Evolutionary conservation across 2,888 invertebrate species (phyloP).

Genomic region (Diplazon laetatorius): DNA sequence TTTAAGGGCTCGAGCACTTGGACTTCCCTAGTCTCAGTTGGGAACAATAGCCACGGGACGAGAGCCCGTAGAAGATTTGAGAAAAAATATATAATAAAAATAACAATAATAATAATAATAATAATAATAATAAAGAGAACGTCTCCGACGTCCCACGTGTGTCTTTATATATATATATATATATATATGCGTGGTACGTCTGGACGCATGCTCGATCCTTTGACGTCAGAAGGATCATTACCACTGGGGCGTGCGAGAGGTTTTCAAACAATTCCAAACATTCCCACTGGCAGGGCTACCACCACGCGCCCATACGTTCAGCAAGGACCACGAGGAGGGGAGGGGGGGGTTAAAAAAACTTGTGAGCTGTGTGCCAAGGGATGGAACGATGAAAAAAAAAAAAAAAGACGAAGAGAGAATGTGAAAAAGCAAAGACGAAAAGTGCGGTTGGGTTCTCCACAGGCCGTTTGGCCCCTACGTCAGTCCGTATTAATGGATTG

Average conservation of each 20-base stretch:
- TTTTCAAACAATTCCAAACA: slow-evolving; percentile 65
- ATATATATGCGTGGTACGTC: slow-evolving; percentile 10
- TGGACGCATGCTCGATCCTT: slow-evolving; percentile 45
- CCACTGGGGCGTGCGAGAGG: slow-evolving; percentile 64
- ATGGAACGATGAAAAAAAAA: slow-evolving; percentile 66
- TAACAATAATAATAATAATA: slow-evolving; percentile 37
- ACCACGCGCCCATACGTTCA: too few species aligned
- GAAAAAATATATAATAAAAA: slow-evolving; percentile 18
- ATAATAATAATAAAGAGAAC: slow-evolving; percentile 21
- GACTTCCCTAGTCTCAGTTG: slow-evolving; percentile 26
- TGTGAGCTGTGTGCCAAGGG: slow-evolving; percentile 42
- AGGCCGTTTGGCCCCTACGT: slow-evolving; percentile 59
- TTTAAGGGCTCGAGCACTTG: slow-evolving; percentile 41
- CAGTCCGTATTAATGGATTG: slow-evolving; percentile 62
- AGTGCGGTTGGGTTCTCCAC: slow-evolving; percentile 36
- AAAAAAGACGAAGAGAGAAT: slow-evolving; percentile 34
- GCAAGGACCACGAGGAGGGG: slow-evolving; percentile 16
- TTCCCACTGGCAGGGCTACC: slow-evolving; percentile 52
- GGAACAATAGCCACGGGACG: slow-evolving; percentile 38
- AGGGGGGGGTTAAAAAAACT: slow-evolving; percentile 28
- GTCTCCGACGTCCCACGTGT: slow-evolving; percentile 44
- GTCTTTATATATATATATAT: too few species aligned
- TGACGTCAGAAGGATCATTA: slow-evolving; percentile 69
- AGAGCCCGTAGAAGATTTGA: not conserved
- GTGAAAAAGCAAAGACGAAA: slow-evolving; percentile 34